Percentiles rank a stretch among this genome's conserved stretches.
Conservation (phyloP, 2,797 vertebrate species). For the Ctenopoma kingsleyae region DNA sequence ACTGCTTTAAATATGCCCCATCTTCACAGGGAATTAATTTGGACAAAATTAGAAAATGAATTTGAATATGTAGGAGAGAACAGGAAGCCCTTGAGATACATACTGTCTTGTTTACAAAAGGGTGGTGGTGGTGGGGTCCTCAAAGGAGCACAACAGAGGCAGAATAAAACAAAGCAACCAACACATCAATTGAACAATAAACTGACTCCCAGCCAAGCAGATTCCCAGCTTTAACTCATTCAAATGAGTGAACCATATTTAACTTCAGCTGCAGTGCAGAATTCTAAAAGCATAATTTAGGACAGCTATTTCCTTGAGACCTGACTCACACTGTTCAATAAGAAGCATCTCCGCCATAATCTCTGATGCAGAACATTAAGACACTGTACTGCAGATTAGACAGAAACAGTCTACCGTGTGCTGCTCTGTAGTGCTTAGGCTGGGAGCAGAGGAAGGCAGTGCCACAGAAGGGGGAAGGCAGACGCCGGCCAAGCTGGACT, state of each 20-base stretch:
- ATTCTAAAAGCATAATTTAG: constrained; percentile 73
- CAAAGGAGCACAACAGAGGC: constrained; percentile 50
- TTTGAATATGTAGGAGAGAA: constrained; percentile 73
- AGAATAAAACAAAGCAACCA: constrained; percentile 62
- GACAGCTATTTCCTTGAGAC: constrained; percentile 67
- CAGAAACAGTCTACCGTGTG: constrained; percentile 36
- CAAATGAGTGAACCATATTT: constrained; percentile 66
- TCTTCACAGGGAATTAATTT: constrained; percentile 72
- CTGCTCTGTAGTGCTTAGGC: constrained; percentile 46
- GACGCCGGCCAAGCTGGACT: constrained; percentile 73
- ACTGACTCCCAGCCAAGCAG: constrained; percentile 35
- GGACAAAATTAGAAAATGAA: constrained; percentile 73
- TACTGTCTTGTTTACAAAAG: constrained; percentile 64
- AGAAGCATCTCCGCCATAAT: constrained; percentile 53
- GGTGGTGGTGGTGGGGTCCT: constrained; percentile 34
- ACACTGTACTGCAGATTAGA: constrained; percentile 44
- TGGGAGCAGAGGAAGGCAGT: constrained; percentile 53
- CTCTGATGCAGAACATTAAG: constrained; percentile 44
- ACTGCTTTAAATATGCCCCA: constrained; percentile 57
- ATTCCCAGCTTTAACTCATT: constrained; percentile 52
- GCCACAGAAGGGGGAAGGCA: constrained; percentile 57
- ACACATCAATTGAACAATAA: constrained; percentile 59
- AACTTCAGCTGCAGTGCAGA: constrained; percentile 71
- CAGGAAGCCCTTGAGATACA: constrained; percentile 69
- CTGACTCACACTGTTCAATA: constrained; percentile 61